phyloP scores from a whole-genome alignment of 1,140 invertebrate genomes.

The Dendrolimus kikuchii region DNA sequence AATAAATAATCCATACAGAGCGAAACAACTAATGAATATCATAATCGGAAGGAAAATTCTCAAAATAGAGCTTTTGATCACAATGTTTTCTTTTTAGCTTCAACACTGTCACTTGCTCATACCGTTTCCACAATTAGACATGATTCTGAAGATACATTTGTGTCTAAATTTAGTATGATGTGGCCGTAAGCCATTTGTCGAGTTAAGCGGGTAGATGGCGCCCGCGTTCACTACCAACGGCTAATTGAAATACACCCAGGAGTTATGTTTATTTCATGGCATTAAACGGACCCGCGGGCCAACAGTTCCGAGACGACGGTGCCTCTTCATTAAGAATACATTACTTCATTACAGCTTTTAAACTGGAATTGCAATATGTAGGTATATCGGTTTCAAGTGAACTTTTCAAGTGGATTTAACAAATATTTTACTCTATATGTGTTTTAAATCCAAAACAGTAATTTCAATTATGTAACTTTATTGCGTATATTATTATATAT shows the following conservation, averaged over 20 bases:
- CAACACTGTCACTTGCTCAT: constrained; percentile 2
- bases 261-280: constrained; percentile 24
- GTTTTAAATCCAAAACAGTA: no score
- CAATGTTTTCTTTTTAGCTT: background rate
- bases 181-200: constrained; percentile 4
- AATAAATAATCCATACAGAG: background rate
- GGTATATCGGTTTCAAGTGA: no score
- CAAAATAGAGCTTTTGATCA: background rate
- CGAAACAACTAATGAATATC: background rate
- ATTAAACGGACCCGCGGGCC: constrained; percentile 17
- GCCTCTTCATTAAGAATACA: constrained; percentile 30
- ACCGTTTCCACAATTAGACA: constrained; percentile 9
- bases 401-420: no score
- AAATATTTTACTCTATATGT: no score
- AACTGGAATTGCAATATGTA: constrained; percentile 1
- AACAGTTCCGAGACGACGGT: constrained; percentile 11
- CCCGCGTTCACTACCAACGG: constrained; percentile 10
- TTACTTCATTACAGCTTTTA: constrained; percentile 27
- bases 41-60: no score
- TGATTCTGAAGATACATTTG: constrained; percentile 3
- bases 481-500: no score
- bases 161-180: constrained; percentile 15
- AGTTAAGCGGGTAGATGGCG: constrained; percentile 2
- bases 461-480: no score
- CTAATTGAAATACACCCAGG: constrained; percentile 21